phyloP scores from a whole-genome alignment of 2,888 invertebrate species.

The Strigamia maritima region DNA sequence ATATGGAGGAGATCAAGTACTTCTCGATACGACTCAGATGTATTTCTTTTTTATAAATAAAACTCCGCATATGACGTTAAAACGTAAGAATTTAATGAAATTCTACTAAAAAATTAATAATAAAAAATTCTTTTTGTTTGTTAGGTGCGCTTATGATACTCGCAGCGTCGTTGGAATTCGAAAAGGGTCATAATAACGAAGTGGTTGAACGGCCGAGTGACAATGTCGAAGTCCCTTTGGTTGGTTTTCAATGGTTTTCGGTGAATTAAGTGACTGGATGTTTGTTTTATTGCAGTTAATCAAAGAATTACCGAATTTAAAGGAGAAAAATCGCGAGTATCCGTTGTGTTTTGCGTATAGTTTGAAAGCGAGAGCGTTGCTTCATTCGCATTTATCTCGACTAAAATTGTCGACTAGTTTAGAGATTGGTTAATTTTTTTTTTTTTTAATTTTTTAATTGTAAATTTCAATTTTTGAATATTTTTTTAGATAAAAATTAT shows the following conservation, averaged over 20 bases:
- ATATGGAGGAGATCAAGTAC: constrained; percentile 91
- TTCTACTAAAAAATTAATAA: constrained; percentile 3
- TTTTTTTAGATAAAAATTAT: constrained; percentile 49
- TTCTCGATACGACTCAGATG: constrained; percentile 93
- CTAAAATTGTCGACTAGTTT: constrained; percentile 73
- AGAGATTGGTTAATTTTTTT: constrained; percentile 69
- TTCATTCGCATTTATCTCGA: constrained; percentile 94
- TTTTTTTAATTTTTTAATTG: not conserved
- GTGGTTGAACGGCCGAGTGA: constrained; percentile 88
- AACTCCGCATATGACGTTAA: constrained; percentile 91
- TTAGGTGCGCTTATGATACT: constrained; percentile 85
- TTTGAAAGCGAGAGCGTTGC: constrained; percentile 75
- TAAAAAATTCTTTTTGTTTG: constrained; percentile 38
- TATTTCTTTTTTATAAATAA: constrained; percentile 95
- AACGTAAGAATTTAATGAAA: constrained; percentile 59
- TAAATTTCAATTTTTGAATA: not conserved
- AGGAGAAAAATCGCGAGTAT: constrained; percentile 93
- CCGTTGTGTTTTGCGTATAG: constrained; percentile 91
- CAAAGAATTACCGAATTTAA: constrained; percentile 82
- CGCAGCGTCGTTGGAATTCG: constrained; percentile 94
- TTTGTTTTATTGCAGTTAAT: constrained; percentile 67
- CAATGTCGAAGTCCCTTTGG: constrained; percentile 87
- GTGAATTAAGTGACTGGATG: not conserved
- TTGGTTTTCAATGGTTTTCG: constrained; percentile 54
- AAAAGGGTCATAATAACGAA: constrained; percentile 88